Conservation (phyloP, 2,797 vertebrate species). For the Aphelocoma californica region DNA sequence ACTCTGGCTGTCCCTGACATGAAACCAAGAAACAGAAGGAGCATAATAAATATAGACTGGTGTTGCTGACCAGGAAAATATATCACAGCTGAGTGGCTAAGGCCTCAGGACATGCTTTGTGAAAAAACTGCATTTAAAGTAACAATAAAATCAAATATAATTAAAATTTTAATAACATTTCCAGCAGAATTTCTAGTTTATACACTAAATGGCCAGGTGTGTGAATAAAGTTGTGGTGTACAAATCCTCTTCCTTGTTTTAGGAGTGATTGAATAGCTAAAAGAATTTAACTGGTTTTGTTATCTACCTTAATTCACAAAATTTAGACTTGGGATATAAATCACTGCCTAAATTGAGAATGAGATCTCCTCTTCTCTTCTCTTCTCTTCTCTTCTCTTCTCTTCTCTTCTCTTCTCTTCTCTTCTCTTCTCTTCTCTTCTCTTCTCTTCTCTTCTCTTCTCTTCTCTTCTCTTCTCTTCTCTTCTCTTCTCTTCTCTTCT, state of each 20-base stretch:
- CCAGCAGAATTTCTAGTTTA: background rate
- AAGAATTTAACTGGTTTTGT: background rate
- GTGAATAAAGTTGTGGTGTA: background rate
- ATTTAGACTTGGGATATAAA: background rate
- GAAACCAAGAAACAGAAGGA: conserved; percentile 31
- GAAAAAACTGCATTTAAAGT: background rate
- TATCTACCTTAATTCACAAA: background rate
- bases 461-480: background rate
- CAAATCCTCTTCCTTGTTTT: background rate
- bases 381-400: too few species aligned
- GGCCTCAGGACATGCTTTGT: background rate
- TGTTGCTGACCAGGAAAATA: background rate
- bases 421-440: too few species aligned
- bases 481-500: background rate
- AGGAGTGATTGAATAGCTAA: background rate
- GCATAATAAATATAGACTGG: background rate
- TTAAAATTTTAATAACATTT: background rate
- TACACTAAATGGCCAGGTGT: background rate
- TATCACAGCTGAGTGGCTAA: background rate
- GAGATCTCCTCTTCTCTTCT: background rate
- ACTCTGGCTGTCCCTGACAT: background rate
- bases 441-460: too few species aligned
- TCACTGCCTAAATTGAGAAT: background rate
- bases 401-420: too few species aligned
- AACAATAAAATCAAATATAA: background rate